phyloP scores from a whole-genome alignment of 1,140 invertebrate genomes.

The Hycleus phaleratus region DNA sequence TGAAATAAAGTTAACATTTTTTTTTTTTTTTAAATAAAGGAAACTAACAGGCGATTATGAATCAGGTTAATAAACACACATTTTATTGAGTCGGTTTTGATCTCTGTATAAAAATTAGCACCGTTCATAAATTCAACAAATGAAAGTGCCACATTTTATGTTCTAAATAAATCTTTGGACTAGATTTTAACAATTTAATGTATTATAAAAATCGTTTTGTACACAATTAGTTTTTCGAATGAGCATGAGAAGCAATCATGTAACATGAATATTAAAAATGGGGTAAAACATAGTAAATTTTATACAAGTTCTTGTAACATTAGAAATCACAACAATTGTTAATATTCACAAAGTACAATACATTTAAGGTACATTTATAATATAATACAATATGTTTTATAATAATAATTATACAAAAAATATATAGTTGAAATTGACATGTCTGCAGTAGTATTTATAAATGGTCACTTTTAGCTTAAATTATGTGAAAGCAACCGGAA shows the following conservation, averaged over 20 bases:
- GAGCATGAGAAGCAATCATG: too few relatives aligned
- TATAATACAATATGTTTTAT: conserved; percentile 12
- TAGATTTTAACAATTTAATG: conserved; percentile 13
- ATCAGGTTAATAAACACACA: not conserved
- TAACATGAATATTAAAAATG: too few relatives aligned
- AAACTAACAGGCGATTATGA: not conserved
- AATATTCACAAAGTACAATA: conserved; percentile 13
- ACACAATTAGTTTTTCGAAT: not conserved
- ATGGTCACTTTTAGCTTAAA: too few relatives aligned
- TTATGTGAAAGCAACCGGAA: too few relatives aligned
- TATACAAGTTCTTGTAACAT: conserved; percentile 9
- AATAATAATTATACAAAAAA: conserved; percentile 5
- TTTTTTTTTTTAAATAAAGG: conserved; percentile 4
- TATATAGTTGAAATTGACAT: conserved; percentile 14
- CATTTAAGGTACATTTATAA: conserved; percentile 12
- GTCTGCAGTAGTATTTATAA: not conserved
- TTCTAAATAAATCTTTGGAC: conserved; percentile 6
- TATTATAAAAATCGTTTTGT: conserved; percentile 8
- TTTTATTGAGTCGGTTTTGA: not conserved
- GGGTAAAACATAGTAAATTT: not conserved
- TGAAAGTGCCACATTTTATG: not conserved
- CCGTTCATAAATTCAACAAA: too few relatives aligned
- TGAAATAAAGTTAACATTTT: conserved; percentile 13
- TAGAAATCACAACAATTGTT: conserved; percentile 14
- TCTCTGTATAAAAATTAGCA: too few relatives aligned